Base-by-base conservation (phyloP, 2,797 vertebrate genomes). In the Staurois parvus region DNA sequence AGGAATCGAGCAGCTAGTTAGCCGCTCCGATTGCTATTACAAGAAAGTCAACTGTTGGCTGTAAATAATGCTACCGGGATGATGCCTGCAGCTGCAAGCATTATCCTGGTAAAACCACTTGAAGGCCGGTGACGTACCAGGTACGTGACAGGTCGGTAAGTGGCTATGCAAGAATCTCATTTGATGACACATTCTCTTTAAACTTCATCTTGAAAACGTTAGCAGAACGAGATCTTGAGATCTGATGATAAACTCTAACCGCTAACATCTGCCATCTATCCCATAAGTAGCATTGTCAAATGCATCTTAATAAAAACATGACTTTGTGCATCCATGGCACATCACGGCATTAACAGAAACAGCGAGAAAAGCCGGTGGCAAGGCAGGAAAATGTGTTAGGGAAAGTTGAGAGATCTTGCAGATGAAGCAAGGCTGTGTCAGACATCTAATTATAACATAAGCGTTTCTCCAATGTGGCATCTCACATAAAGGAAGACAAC, bases 401-500 rank as follows among this genome's bases (percentile, higher is more conserved):
- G 78, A 79, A 52, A 72, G 82, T 42, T 86, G 68, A 78, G 67
- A 73, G 85, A 59, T 64, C 28, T 64, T 32, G 26, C 24, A 72
- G 34, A 72, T 86, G 56, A 86, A 64, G 48, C n/a, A 26, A 59
- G 72, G 29, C 67, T 26, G 74, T 68, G 67, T 62, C 52, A 67
- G 79, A 48, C 85, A 72, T 64, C 56, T 73, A 72, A 86, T 83
- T 83, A 86, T 72, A 86, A 29, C 45, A 73, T 74, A 74, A 74
- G 26, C 66, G n/a, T 81, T 81, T 67, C 26, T 29, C n/a, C 64
- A 29, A 26, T 29, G 29, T 77, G 74, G 52, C 48, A 82, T 59
- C 34, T 82, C 66, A 66, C 28, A 81, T 59, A 81, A 62, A 77
- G 45, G 42, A 76, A 76, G 34, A 15, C 37, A 37, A 37, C n/a